Conservation (phyloP, 2,888 invertebrate genomes). For the Troilus luridus region DNA sequence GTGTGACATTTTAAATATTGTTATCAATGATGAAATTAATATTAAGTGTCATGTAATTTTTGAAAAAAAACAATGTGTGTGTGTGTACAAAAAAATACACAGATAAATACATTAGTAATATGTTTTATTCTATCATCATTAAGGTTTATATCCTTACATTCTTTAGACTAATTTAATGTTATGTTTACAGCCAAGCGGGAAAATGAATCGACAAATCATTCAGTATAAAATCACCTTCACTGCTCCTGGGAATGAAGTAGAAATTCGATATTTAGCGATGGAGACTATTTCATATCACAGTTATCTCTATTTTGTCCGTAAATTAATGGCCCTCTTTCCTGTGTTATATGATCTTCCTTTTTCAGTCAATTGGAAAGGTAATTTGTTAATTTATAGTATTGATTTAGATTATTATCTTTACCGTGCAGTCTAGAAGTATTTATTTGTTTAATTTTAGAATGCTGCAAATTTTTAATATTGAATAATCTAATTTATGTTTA, state of each 20-base stretch:
- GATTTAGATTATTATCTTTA: neutral
- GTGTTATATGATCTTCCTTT: neutral
- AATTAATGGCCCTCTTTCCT: neutral
- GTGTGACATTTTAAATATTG: neutral
- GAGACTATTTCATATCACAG: neutral
- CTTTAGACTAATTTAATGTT: neutral
- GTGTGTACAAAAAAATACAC: neutral
- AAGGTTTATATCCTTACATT: neutral
- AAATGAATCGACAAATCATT: conserved; percentile 20
- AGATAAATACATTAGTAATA: too few species aligned
- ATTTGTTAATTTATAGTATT: neutral
- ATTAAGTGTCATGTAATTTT: neutral
- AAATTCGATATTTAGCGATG: conserved; percentile 23
- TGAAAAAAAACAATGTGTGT: neutral
- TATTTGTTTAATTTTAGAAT: too few species aligned
- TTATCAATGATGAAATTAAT: neutral
- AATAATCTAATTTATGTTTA: too few species aligned
- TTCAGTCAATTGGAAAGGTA: conserved; percentile 26
- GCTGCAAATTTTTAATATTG: too few species aligned
- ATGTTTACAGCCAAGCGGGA: neutral
- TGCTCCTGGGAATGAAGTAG: neutral
- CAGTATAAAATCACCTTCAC: neutral
- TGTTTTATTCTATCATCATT: too few species aligned
- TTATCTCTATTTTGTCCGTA: neutral
- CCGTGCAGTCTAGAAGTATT: neutral